Evolutionary conservation across 2,113 vertebrate genomes (phyloP).

Genomic region (Pteropus alecto): DNA sequence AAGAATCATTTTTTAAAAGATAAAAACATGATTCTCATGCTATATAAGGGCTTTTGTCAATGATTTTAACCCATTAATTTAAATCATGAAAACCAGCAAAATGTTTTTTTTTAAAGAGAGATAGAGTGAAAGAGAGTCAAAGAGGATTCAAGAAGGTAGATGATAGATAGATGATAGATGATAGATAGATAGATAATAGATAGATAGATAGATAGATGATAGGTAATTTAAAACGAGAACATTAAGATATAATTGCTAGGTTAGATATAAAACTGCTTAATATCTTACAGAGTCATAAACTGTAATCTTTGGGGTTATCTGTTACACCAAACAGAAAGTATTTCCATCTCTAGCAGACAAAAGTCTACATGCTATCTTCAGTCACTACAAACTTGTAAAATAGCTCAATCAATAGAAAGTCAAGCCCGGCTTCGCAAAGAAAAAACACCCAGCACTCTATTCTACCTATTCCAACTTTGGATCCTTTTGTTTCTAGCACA

Average conservation of each 20-base stretch:
- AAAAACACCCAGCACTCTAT: background rate
- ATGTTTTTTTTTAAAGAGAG: background rate
- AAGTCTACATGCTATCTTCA: background rate
- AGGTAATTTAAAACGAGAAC: background rate
- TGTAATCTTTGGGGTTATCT: background rate
- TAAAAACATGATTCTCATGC: background rate
- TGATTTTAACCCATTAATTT: background rate
- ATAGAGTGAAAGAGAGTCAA: background rate
- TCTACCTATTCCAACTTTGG: background rate
- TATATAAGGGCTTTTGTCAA: background rate
- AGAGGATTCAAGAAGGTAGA: background rate
- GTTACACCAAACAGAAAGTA: background rate
- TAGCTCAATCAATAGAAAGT: background rate
- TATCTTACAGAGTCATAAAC: background rate
- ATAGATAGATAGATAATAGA: too few species aligned
- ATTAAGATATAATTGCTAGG: background rate
- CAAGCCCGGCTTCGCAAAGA: background rate
- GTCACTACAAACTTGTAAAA: background rate
- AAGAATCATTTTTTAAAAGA: background rate
- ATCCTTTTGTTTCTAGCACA: background rate
- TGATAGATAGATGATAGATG: too few species aligned
- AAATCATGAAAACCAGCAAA: background rate
- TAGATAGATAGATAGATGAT: too few species aligned
- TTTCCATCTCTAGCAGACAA: background rate
- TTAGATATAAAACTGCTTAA: background rate